These are phyloP conservation scores for Myathropa florea DNA, from an alignment of 2,888 invertebrate species.

Conservation along the genomic window DNA sequence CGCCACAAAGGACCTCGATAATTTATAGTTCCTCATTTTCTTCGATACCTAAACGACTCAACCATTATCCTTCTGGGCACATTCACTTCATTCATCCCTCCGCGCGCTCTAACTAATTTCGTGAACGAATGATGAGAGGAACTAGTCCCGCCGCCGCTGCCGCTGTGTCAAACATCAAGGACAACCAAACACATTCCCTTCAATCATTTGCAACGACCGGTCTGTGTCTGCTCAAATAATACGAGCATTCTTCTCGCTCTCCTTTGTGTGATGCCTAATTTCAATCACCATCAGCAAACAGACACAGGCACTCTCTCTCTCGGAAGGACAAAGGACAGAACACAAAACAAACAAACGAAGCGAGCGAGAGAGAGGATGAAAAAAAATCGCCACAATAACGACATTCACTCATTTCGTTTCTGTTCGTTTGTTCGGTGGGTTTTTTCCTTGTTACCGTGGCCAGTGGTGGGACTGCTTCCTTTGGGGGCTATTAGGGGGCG, in stretches of 20 bases:
- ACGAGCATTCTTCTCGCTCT: slow-evolving; percentile 41
- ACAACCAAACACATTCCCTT: slow-evolving; percentile 8
- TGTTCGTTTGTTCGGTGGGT: not conserved
- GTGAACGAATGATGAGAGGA: not conserved
- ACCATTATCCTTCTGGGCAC: slow-evolving; percentile 33
- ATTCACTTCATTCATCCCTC: slow-evolving; percentile 20
- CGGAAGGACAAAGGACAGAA: slow-evolving; percentile 22
- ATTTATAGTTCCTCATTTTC: slow-evolving; percentile 62
- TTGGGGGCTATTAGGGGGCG: slow-evolving; percentile 18
- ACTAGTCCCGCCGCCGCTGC: not conserved
- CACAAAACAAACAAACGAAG: slow-evolving; percentile 10
- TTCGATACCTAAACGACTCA: slow-evolving; percentile 48
- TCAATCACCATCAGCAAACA: slow-evolving; percentile 64
- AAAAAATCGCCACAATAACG: slow-evolving; percentile 33
- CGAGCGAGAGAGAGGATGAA: not conserved
- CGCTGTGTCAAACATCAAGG: not conserved
- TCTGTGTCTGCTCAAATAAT: slow-evolving; percentile 19
- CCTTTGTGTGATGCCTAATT: slow-evolving; percentile 46
- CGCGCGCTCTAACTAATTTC: slow-evolving; percentile 39
- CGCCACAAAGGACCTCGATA: slow-evolving; percentile 21
- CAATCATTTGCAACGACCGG: slow-evolving; percentile 28
- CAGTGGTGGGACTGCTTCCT: not conserved
- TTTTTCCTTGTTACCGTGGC: not conserved
- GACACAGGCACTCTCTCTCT: slow-evolving; percentile 20
- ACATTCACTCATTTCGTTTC: slow-evolving; percentile 29